Percentiles rank a stretch among this genome's conserved stretches.
These are phyloP conservation scores for Centruroides sculpturatus DNA, from an alignment of 1,140 invertebrate genomes.

Conservation along the genomic window DNA sequence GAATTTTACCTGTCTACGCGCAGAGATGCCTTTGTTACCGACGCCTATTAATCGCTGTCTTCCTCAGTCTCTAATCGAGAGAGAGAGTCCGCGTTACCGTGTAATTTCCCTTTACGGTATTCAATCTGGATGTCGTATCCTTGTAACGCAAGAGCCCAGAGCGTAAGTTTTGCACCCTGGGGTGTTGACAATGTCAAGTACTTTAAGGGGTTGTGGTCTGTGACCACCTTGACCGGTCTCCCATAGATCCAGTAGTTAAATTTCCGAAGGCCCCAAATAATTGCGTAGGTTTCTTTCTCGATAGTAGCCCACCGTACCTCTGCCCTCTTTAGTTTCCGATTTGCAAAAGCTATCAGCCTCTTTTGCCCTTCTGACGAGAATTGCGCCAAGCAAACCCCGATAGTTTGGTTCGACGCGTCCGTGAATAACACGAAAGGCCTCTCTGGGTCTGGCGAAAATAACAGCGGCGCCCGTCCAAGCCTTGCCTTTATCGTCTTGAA, in stretches of 20 bases:
- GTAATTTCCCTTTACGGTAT: too few species aligned
- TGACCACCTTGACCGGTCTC: background rate
- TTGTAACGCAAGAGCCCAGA: background rate
- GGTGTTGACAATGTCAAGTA: background rate
- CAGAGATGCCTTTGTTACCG: too few species aligned
- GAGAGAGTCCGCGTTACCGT: too few species aligned
- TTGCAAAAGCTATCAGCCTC: background rate
- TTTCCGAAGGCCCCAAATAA: background rate
- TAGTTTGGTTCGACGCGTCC: background rate
- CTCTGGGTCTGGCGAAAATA: background rate
- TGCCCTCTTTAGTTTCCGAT: background rate
- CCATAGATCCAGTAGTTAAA: background rate
- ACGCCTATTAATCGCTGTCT: too few species aligned
- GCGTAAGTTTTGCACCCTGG: background rate
- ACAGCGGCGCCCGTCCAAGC: background rate
- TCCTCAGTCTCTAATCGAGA: too few species aligned
- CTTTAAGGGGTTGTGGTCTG: background rate
- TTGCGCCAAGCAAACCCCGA: background rate
- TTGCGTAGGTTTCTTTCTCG: background rate
- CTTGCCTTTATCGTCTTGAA: constrained; percentile 12
- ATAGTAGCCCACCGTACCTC: background rate
- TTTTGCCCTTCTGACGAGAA: background rate
- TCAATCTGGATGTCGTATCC: too few species aligned
- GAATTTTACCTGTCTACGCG: too few species aligned
- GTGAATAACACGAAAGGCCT: background rate